phyloP scores from a whole-genome alignment of 2,797 vertebrate species.

The Hipposideros larvatus region DNA sequence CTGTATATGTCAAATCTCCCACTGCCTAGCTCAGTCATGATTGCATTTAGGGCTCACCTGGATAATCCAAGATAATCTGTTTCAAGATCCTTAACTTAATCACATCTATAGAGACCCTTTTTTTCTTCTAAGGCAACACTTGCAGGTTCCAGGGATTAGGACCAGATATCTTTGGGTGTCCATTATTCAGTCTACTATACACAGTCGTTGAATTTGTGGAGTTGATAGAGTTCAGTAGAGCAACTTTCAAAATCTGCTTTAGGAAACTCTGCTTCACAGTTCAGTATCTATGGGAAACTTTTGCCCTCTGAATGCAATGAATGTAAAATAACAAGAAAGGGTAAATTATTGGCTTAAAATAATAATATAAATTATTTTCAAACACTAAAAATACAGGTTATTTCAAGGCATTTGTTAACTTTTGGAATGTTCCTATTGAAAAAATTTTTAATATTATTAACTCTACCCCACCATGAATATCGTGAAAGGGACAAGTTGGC shows the following conservation, averaged over 20 bases:
- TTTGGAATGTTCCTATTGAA: neutral
- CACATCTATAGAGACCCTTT: neutral
- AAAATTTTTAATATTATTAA: neutral
- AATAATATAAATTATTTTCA: slow-evolving; percentile 34
- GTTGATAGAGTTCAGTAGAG: neutral
- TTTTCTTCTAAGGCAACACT: slow-evolving; percentile 31
- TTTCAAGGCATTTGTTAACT: neutral
- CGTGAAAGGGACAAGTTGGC: neutral
- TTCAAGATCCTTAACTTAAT: slow-evolving; percentile 16
- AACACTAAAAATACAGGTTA: neutral
- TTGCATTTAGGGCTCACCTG: neutral
- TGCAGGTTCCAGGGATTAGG: neutral
- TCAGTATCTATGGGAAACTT: slow-evolving; percentile 14
- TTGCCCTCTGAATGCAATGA: neutral
- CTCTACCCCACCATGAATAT: neutral
- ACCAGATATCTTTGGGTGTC: neutral
- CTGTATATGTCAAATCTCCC: neutral
- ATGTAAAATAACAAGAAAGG: slow-evolving; percentile 25
- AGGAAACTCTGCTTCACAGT: neutral
- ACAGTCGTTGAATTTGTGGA: neutral
- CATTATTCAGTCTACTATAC: neutral
- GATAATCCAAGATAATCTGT: neutral
- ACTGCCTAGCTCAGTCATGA: neutral
- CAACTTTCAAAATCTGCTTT: slow-evolving; percentile 31
- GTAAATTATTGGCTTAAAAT: slow-evolving; percentile 17